A percentile compares a stretch with the other conserved stretches of the same genome.
phyloP scores from a whole-genome alignment of 2,888 invertebrate species.

The Trichogramma evanescens region DNA sequence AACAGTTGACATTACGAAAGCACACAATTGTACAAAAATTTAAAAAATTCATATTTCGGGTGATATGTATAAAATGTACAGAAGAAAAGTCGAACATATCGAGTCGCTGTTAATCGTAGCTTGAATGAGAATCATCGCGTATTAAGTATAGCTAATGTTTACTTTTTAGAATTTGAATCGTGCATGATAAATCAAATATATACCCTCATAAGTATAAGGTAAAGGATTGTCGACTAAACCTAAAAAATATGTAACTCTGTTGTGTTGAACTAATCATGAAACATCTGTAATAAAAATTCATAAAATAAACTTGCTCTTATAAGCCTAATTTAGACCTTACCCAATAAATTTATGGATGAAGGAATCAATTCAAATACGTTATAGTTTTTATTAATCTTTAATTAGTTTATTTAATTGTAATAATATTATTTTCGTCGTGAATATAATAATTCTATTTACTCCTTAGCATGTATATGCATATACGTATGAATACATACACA shows the following conservation, averaged over 20 bases:
- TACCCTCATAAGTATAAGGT: slow-evolving; percentile 15
- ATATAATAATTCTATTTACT: slow-evolving; percentile 43
- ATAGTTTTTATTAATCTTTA: slow-evolving; percentile 39
- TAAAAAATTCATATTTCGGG: too few relatives aligned
- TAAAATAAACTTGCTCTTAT: slow-evolving; percentile 25
- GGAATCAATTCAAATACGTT: not conserved
- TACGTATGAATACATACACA: slow-evolving; percentile 33
- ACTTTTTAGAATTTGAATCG: too few relatives aligned
- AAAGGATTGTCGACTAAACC: slow-evolving; percentile 43
- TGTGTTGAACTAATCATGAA: slow-evolving; percentile 43
- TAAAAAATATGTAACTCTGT: slow-evolving; percentile 47
- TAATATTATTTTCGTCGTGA: slow-evolving; percentile 42
- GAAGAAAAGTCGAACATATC: too few relatives aligned
- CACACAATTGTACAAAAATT: too few relatives aligned
- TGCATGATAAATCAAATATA: too few relatives aligned
- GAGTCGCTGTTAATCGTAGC: too few relatives aligned
- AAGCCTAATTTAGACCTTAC: too few relatives aligned
- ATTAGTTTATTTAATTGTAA: slow-evolving; percentile 47
- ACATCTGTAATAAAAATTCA: slow-evolving; percentile 44
- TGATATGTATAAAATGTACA: too few relatives aligned
- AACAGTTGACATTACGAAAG: too few relatives aligned
- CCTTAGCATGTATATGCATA: slow-evolving; percentile 30
- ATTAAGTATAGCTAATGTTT: too few relatives aligned
- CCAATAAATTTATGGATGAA: too few relatives aligned
- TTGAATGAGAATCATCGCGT: too few relatives aligned